A percentile compares a stretch with the other conserved stretches of the same genome.
Conservation (phyloP, 2,888 invertebrate genomes). For the Saturnia pavonia region DNA sequence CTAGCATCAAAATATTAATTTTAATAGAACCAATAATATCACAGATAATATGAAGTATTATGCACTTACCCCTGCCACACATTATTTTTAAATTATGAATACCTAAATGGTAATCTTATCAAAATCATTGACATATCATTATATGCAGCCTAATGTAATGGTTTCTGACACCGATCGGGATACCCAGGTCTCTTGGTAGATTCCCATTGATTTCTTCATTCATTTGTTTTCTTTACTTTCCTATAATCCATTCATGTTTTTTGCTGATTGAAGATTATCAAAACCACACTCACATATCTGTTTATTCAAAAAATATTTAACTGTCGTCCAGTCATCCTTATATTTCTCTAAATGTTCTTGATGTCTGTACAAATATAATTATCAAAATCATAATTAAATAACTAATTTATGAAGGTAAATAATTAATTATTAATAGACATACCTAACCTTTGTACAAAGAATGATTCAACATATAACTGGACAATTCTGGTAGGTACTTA, state of each 20-base stretch:
- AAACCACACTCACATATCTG: neutral
- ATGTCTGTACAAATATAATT: neutral
- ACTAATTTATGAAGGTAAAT: neutral
- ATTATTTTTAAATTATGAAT: neutral
- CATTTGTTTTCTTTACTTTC: neutral
- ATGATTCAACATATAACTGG: neutral
- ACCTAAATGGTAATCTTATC: constrained; percentile 39
- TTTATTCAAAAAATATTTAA: neutral
- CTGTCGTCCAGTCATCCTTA: neutral
- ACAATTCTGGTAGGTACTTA: neutral
- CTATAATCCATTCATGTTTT: neutral
- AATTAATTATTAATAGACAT: no score
- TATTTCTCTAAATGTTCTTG: neutral
- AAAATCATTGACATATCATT: constrained; percentile 59
- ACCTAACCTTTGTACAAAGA: neutral
- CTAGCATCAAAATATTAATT: neutral
- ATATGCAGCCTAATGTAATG: constrained; percentile 51
- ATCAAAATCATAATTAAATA: neutral
- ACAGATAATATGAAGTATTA: neutral
- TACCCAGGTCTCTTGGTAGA: constrained; percentile 63
- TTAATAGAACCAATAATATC: neutral
- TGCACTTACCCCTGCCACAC: no score
- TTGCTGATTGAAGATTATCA: no score
- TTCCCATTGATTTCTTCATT: neutral
- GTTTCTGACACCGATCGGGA: constrained; percentile 60